Conservation (phyloP, 64 coral and sea anemone species). For the Pachyseris speciosa region DNA sequence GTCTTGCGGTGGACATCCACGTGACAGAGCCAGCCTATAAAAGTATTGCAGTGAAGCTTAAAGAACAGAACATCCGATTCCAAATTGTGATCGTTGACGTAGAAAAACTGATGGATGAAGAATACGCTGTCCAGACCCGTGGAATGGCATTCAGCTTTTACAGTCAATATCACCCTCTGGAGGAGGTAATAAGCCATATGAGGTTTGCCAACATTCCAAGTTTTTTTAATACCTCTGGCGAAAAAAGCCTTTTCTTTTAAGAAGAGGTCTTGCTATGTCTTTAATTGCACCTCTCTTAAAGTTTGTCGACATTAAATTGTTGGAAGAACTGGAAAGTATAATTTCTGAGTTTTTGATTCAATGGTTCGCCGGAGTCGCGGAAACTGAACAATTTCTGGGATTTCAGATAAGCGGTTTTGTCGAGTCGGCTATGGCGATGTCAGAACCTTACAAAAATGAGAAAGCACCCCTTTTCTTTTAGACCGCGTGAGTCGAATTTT, state of each 20-base stretch:
- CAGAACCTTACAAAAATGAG: no score
- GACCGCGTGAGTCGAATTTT: no score
- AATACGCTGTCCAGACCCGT: not conserved
- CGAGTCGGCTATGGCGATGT: no score
- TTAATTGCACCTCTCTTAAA: no score
- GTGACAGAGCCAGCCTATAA: conserved; percentile 41
- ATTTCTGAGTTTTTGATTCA: no score
- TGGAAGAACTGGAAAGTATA: no score
- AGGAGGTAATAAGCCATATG: conserved; percentile 23
- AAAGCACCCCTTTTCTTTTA: no score
- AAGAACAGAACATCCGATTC: not conserved
- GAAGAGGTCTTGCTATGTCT: not conserved
- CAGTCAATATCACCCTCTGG: conserved; percentile 67
- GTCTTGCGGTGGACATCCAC: conserved; percentile 53
- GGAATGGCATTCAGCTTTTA: conserved; percentile 28
- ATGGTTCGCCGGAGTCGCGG: no score
- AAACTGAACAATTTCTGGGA: no score
- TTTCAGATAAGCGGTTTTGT: no score
- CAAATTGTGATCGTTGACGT: conserved; percentile 51
- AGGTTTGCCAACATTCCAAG: not conserved
- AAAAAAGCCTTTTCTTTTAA: not conserved
- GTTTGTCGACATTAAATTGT: no score
- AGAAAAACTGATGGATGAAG: conserved; percentile 30
- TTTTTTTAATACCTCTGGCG: no score
- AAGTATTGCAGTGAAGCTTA: conserved; percentile 12